These are phyloP conservation scores for Montipora capricornis DNA, from an alignment of 64 coral and sea anemone genomes.

Conservation along the genomic window DNA sequence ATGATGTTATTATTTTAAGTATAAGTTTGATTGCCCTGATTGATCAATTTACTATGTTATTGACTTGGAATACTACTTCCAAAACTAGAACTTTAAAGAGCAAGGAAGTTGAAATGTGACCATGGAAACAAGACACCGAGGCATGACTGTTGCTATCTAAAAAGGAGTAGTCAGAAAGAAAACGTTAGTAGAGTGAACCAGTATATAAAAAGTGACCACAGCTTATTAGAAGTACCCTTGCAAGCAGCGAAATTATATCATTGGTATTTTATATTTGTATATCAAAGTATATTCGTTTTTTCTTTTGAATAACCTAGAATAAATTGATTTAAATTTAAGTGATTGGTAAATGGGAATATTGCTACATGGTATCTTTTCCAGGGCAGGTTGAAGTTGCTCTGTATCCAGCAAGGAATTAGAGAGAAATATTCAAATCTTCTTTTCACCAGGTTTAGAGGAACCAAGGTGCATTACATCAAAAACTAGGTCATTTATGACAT, in stretches of 20 bases:
- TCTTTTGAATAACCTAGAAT: slow-evolving; percentile 7
- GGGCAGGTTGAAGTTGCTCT: slow-evolving; percentile 32
- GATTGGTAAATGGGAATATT: neutral
- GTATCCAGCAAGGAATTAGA: slow-evolving; percentile 28
- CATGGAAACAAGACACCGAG: neutral
- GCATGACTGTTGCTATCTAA: slow-evolving; percentile 4
- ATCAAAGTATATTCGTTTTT: neutral
- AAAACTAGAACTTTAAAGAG: neutral
- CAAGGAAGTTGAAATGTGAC: slow-evolving; percentile 6
- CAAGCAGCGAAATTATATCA: slow-evolving; percentile 6
- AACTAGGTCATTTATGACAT: slow-evolving; percentile 39
- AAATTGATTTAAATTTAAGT: neutral
- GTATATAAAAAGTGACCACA: slow-evolving; percentile 3
- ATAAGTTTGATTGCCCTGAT: too few relatives aligned
- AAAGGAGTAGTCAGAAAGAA: slow-evolving; percentile 11
- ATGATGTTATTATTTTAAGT: too few relatives aligned
- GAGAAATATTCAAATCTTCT: slow-evolving; percentile 6
- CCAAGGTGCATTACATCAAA: slow-evolving; percentile 57
- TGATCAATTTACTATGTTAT: too few relatives aligned
- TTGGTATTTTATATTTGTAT: neutral
- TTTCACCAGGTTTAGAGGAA: slow-evolving; percentile 16
- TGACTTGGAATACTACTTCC: too few relatives aligned
- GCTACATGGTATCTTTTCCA: slow-evolving; percentile 30
- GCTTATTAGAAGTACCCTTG: neutral
- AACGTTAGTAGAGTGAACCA: neutral